Conservation (phyloP, 2,113 vertebrate species). For the Takifugu flavidus region DNA sequence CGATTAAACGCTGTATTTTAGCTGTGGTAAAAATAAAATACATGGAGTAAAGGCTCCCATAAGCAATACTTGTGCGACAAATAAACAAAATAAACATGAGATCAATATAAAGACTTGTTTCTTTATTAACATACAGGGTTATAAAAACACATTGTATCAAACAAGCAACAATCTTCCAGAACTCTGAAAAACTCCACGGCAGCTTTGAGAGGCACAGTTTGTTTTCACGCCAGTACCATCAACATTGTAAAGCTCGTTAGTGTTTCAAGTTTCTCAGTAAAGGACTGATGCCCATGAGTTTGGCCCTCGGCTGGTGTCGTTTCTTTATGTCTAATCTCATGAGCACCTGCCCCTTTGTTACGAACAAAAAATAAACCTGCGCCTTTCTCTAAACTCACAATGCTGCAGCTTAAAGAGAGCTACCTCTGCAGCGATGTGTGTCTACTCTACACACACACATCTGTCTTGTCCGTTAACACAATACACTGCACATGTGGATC, state of each 20-base stretch:
- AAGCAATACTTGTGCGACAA: too few species aligned
- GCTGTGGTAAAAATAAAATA: too few species aligned
- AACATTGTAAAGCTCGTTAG: background rate
- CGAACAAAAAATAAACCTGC: conserved; percentile 3
- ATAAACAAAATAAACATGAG: too few species aligned
- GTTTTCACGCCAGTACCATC: conserved; percentile 14
- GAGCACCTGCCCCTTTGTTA: background rate
- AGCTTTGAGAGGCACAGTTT: conserved; percentile 11
- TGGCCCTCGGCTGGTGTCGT: background rate
- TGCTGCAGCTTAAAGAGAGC: background rate
- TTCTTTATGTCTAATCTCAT: background rate
- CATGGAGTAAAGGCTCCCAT: too few species aligned
- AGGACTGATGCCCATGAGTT: background rate
- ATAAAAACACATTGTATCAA: conserved; percentile 23
- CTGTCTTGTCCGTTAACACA: background rate
- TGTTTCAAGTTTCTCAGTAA: conserved; percentile 7
- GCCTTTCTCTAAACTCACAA: background rate
- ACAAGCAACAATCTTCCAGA: conserved; percentile 7
- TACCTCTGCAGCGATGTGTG: background rate
- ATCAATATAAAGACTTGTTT: conserved; percentile 12
- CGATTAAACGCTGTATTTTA: too few species aligned
- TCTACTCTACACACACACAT: background rate
- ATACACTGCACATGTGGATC: too few species aligned
- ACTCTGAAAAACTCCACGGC: background rate
- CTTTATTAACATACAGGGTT: conserved; percentile 16